Base-by-base conservation (phyloP, 2,888 invertebrate species). In the Nomada goodeniana region DNA sequence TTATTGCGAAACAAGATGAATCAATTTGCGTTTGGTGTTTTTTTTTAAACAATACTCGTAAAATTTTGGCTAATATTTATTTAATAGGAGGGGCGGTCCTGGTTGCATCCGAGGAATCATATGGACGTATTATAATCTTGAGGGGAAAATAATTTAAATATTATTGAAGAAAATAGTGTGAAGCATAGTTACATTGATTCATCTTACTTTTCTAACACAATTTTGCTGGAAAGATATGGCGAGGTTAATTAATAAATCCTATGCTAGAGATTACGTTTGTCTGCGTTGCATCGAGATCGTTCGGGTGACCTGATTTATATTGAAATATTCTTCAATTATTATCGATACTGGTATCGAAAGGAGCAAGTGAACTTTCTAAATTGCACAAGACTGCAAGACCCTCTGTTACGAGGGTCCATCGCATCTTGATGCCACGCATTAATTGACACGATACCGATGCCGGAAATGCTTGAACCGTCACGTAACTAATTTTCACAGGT, bases 341-440 rank as follows among this genome's bases (percentile, higher is more conserved):
- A 63, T 74, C 61, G 67, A 57, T 15, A 36, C 36, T 52, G n/a
- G 20, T 65, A 79, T 70, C 26, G 70, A 59, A 65, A 65, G 36
- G 29, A 42, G 69, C 18, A 26, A 23, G 53, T 18, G n/a, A 36
- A 71, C 80, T 80, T 80, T 80, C 78, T 67, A 80, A 53, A 36
- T 71, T 77, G 61, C 60, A 74, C 73, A 79, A 79, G 47, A 26
- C 23, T 13, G 36, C n/a, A n/a, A n/a, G n/a, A n/a, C n/a, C 26
- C 29, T 18, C 53, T 18, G 29, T 76, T 59, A 44, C 52, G 20
- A 15, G 23, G n/a, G 53, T 53, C 72, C 63, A 72, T 50, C 42
- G 71, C n/a, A 55, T 72, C 57, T 72, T 29, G 52, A 80, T 63
- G 61, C 20, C 20, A 57, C 50, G n/a, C 55, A 23, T 77, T 67